Base-by-base conservation (phyloP, 2,888 invertebrate genomes). In the Drosophila longiperda region DNA sequence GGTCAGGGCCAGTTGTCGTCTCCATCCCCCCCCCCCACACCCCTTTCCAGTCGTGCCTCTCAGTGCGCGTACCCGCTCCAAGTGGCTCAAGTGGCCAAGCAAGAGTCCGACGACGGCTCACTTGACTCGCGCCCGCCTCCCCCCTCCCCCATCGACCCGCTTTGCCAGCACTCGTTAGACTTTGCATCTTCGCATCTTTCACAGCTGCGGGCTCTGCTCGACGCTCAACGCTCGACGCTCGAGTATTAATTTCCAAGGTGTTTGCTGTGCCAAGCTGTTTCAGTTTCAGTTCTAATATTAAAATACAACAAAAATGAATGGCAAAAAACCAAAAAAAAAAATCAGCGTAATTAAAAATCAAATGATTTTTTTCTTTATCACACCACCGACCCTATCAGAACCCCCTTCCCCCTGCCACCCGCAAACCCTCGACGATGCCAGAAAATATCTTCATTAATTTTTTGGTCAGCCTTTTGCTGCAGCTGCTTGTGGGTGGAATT, bases 311-410 rank as follows among this genome's bases (percentile, higher is more conserved):
- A 66, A 63, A 48, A 36, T 15, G 15, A 38, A 36, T 20, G 33
- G 23, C 26, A 26, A n/a, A 1, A 29, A 29, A 29, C 6, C 29
- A 29, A 29, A 29, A 29, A 29, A 29, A 29, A 82, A 89, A 89
- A 89, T 87, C 87, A 79, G 86, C 87, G 89, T 87, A 87, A 87
- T 87, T 87, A 87, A 87, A 87, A 87, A 87, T 87, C 87, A 87
- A 87, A 87, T 87, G 88, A 87, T 89, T 89, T 87, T 81, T 77
- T 75, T 58, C 64, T 49, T 50, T 49, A 49, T 26, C 49, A 26
- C 57, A 40, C 17, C 53, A 36, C 34, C 23, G 26, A 48, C 26
- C 68, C 60, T 29, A 45, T 36, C 20, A 34, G 23, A 12, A 36
- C 55, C 57, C 32, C n/a, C 9, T 50, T 3, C 53, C 20, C 60